Base-by-base conservation (phyloP, 2,888 invertebrate genomes). In the Stegophylla sp. region DNA sequence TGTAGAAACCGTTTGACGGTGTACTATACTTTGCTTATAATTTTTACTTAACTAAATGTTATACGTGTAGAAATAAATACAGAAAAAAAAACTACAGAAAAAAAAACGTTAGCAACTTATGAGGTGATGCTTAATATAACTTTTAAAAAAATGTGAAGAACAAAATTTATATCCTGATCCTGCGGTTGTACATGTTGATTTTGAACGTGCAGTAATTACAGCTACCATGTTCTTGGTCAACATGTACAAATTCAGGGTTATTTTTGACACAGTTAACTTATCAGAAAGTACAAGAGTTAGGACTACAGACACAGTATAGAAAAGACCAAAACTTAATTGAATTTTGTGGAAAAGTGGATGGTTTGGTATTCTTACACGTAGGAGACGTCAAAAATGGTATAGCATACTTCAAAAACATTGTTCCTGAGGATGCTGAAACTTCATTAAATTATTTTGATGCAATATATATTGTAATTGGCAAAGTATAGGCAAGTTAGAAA, bases 171-270 rank as follows among this genome's bases (percentile, higher is more conserved):
- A 9, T 12, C 23, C 56, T 23, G 23, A 23, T 23, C 56, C 56
- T 56, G 12, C 9, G 56, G 56, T 56, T 9, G 56, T 56, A 56
- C 56, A 56, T 56, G 56, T 56, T 23, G 56, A 56, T 56, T 56
- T 56, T 56, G 56, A 56, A 56, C 23, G 56, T 53, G 53, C 53
- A 53, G 53, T 53, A 20, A 53, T 53, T 1, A 53, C 53, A 7
- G 20, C 53, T 53, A 53, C n/a, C 20, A 34, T 34, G 34, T 34
- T 34, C 34, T 34, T 34, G 34, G 34, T 34, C 34, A 34, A 9
- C 53, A 53, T 20, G 20, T 53, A 53, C 20, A 7, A 9, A 53
- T 53, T 20, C 20, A 53, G 20, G 53, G 53, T 53, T 53, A n/a
- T 53, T 53, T 53, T 56, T 56, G 9, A 56, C 56, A 9, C 56